Evolutionary conservation across 2,888 invertebrate species (phyloP), one percentile per base, ranked within the genome.

Genomic region (Trimorus sp.): DNA sequence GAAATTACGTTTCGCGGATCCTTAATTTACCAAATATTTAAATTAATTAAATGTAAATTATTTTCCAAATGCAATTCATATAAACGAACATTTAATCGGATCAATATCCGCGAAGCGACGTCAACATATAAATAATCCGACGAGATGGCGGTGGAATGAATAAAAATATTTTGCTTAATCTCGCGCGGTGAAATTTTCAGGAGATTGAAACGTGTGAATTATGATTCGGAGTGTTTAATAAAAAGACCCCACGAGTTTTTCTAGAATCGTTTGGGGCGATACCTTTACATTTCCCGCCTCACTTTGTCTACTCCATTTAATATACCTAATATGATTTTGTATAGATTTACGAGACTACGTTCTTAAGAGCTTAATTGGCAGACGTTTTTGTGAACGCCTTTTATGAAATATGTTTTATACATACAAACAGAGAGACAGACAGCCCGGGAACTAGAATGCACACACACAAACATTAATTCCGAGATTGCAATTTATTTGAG

Each of bases 261-360:
- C 14, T n/a, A 51, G 37, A 51, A 45, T 2, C 42, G 15, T 65
- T 66, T 58, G 0, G 54, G 58, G 63, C 42, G 70, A 58, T 77
- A 70, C 70, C 70, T 77, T 63, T 48, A 63, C 56, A 70, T 70
- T 70, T 60, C 26, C 60, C 45, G 51, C 14, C 51, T 45, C 45
- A 45, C 78, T 59, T 65, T 59, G 66, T 66, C 60, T 71, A 66
- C 66, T 78, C 26, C 45, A 71, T 78, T 14, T 78, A 71, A 78
- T 71, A 71, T 59, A 54, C 71, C 60, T 78, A 78, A 71, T 78
- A 78, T 71, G 78, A 78, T 78, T 78, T 60, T 71, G 78, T 71
- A 71, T 71, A 78, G 71, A 78, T 78, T 78, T 78, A 78, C 54
- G 78, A 66, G 65, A 60, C 65, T 66, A 71, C 66, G 60, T 71